Conservation (phyloP, 30 jellyfish, hydroid and myxozoan species). For the Aurelia coerulea region DNA sequence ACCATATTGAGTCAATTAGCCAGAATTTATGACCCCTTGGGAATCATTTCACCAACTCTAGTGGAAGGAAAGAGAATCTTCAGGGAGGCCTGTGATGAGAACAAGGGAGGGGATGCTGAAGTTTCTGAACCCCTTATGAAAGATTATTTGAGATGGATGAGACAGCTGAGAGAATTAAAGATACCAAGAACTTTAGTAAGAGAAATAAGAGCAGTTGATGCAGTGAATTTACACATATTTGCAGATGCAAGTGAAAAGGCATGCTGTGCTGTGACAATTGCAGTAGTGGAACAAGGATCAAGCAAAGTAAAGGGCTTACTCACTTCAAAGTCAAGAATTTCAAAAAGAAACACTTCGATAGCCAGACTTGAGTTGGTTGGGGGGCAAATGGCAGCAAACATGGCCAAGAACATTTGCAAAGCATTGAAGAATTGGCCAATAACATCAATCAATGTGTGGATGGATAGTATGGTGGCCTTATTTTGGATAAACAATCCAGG, state of each 20-base stretch:
- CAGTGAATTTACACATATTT: neutral
- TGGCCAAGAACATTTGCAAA: neutral
- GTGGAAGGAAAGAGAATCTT: slow-evolving; percentile 28
- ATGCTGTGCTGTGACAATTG: too few species aligned
- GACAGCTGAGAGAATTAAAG: neutral
- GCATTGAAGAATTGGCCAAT: slow-evolving; percentile 33
- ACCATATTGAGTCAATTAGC: neutral
- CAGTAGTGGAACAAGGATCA: too few species aligned
- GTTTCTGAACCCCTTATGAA: slow-evolving; percentile 7
- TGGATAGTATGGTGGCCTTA: slow-evolving; percentile 15
- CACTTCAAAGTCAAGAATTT: too few species aligned
- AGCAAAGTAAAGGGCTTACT: too few species aligned
- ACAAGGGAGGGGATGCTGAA: slow-evolving; percentile 13
- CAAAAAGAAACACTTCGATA: too few species aligned
- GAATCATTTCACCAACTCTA: slow-evolving; percentile 22
- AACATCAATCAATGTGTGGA: slow-evolving; percentile 22
- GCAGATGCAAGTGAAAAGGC: slow-evolving; percentile 26
- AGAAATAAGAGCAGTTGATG: neutral
- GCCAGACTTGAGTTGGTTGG: too few species aligned
- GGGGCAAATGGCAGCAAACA: too few species aligned
- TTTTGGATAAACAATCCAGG: slow-evolving; percentile 7
- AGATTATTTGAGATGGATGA: slow-evolving; percentile 1
- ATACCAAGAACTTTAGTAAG: neutral
- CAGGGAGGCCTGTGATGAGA: slow-evolving; percentile 32
- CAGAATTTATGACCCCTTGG: slow-evolving; percentile 33